Conservation (phyloP, 1,140 invertebrate species). For the Sarcophaga peregrina region DNA sequence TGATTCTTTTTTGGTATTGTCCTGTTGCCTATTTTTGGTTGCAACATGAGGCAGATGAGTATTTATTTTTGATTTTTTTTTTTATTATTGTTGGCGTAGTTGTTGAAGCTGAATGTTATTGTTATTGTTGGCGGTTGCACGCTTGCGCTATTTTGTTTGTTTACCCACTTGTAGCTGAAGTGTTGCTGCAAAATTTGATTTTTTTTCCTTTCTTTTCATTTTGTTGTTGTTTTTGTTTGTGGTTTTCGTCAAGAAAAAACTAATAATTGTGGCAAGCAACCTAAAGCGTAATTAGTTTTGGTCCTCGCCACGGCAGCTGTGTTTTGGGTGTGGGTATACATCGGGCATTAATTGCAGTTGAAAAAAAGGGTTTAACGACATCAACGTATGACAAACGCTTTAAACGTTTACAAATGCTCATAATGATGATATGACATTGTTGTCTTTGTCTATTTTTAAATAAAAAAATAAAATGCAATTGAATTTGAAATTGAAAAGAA, state of each 20-base stretch:
- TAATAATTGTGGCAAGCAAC: not conserved
- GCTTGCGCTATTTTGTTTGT: constrained; percentile 15
- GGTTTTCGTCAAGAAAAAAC: not conserved
- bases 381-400: not conserved
- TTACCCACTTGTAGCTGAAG: constrained; percentile 15
- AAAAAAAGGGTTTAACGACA: not conserved
- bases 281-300: not conserved
- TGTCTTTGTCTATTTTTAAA: not conserved
- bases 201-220: no score
- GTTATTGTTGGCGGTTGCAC: constrained; percentile 3
- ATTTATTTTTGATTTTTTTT: not conserved
- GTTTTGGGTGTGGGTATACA: not conserved
- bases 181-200: constrained; percentile 12
- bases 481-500: not conserved
- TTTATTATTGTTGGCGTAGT: not conserved
- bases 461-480: not conserved
- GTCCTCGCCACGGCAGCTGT: not conserved
- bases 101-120: not conserved
- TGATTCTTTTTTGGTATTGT: not conserved
- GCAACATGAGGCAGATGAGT: constrained; percentile 8
- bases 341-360: not conserved
- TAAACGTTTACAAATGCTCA: not conserved
- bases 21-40: not conserved
- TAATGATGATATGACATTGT: not conserved
- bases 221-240: not conserved